Evolutionary conservation across 2,113 vertebrate genomes (phyloP), one percentile per base, ranked within the genome.

Genomic region (Anhinga anhinga): DNA sequence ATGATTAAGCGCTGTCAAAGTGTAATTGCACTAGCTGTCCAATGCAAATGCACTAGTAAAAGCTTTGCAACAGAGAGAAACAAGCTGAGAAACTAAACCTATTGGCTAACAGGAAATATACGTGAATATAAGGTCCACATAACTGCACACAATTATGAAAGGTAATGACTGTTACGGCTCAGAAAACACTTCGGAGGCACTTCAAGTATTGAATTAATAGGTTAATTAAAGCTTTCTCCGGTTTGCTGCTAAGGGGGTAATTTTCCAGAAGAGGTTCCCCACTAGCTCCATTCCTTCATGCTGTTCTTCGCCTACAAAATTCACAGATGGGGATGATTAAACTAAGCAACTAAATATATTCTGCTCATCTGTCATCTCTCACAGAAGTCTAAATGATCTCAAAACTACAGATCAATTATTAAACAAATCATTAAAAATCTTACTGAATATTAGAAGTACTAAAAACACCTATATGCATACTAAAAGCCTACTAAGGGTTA

Each of bases 161-260:
- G 61, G 82, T 63, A 92, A 85, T 72, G 76, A 77, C 61, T 69
- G 22, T 44, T 92, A 58, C 50, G 58, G 59, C 67, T 86, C 61
- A 90, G 71, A 53, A 89, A 83, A 94, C 71, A 71, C 74, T 92
- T 50, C 34, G 67, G 63, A 88, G 90, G 85, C 50, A 66, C 85
- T 93, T 66, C 44, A 62, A 67, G 72, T 40, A 73, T 18, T 62
- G 59, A 90, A 93, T 95, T 93, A 89, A 90, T 61, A 82, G 23
- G 72, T 67, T 95, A 93, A 93, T 90, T 86, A 93, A 88, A 67
- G 77, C 73, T 78, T 79, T 71, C 79, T 78, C 36, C 56, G 38
- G 47, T 55, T 86, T 94, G 63, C 72, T 88, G 69, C 66, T 72
- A 62, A 63, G 81, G 27, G 36, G 17, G 40, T 73, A 17, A 90